Conservation (phyloP, 2,888 invertebrate species). For the Fabriciana adippe region DNA sequence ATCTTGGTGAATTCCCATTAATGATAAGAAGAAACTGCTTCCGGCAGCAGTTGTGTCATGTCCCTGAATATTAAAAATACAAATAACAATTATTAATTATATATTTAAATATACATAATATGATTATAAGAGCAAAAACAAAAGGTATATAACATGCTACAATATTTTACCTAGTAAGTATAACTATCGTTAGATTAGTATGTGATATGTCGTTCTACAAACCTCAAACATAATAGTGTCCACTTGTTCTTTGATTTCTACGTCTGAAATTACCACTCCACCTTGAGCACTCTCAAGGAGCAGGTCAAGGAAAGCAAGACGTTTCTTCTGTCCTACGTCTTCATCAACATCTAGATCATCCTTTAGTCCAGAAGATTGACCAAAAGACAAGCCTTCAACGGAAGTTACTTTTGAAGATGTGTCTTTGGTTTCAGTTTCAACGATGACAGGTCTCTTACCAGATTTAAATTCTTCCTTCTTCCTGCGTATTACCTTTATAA, state of each 20-base stretch:
- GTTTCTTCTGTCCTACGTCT: slow-evolving; percentile 90
- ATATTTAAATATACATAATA: no score
- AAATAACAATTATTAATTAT: neutral
- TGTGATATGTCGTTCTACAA: slow-evolving; percentile 40
- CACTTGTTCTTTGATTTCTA: slow-evolving; percentile 92
- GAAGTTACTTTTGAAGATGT: slow-evolving; percentile 51
- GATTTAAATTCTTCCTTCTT: slow-evolving; percentile 89
- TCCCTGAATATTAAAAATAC: slow-evolving; percentile 71
- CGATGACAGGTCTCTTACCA: slow-evolving; percentile 78
- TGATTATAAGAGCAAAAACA: no score
- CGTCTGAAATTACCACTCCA: slow-evolving; percentile 86
- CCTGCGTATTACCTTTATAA: slow-evolving; percentile 83
- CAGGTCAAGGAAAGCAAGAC: slow-evolving; percentile 93
- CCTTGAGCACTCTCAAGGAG: slow-evolving; percentile 90
- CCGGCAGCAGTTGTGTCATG: slow-evolving; percentile 92
- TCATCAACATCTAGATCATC: slow-evolving; percentile 92
- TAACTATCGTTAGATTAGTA: neutral
- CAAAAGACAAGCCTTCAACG: slow-evolving; percentile 87
- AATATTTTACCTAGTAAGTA: neutral
- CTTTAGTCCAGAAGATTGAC: slow-evolving; percentile 87
- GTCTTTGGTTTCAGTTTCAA: slow-evolving; percentile 50
- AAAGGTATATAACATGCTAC: no score
- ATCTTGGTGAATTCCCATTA: slow-evolving; percentile 88
- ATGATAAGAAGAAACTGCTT: slow-evolving; percentile 90
- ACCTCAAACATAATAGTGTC: slow-evolving; percentile 95